Evolutionary conservation across 2,888 invertebrate genomes (phyloP).

Genomic region (Latheticus oryzae): DNA sequence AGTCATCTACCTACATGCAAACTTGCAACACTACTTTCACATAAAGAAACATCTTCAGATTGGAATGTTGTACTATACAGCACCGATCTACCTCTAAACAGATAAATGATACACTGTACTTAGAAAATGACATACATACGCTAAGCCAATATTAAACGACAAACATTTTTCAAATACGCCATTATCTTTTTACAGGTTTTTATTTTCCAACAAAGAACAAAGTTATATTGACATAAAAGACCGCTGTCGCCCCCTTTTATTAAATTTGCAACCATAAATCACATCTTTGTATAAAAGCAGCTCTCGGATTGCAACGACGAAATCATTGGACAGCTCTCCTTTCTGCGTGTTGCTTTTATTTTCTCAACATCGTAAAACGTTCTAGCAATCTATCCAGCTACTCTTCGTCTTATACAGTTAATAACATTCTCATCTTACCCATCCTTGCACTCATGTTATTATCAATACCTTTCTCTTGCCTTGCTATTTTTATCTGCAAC

Average conservation of each 20-base stretch:
- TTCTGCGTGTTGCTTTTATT: constrained; percentile 26
- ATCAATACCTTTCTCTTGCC: constrained; percentile 48
- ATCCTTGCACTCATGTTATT: constrained; percentile 42
- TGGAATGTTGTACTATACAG: constrained; percentile 59
- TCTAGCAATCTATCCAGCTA: constrained; percentile 38
- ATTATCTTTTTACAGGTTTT: constrained; percentile 13
- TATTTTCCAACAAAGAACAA: constrained; percentile 14
- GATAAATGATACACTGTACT: constrained; percentile 47
- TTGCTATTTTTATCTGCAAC: constrained; percentile 4
- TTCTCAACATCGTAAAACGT: constrained; percentile 26
- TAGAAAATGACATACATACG: constrained; percentile 44
- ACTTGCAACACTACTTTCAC: constrained; percentile 64
- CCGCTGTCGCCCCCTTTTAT: constrained; percentile 17
- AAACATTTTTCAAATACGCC: constrained; percentile 2
- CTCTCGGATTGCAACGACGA: background rate
- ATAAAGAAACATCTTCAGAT: constrained; percentile 61
- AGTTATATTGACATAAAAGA: constrained; percentile 18
- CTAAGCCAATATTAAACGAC: constrained; percentile 3
- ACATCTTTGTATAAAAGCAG: constrained; percentile 14
- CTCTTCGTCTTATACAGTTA: constrained; percentile 46
- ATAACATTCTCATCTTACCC: constrained; percentile 46
- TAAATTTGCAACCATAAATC: constrained; percentile 33
- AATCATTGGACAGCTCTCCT: constrained; percentile 10
- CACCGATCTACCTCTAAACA: constrained; percentile 54
- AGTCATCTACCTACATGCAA: constrained; percentile 56